Conservation (phyloP, 2,113 vertebrate species). For the Cheirogaleus medius region DNA sequence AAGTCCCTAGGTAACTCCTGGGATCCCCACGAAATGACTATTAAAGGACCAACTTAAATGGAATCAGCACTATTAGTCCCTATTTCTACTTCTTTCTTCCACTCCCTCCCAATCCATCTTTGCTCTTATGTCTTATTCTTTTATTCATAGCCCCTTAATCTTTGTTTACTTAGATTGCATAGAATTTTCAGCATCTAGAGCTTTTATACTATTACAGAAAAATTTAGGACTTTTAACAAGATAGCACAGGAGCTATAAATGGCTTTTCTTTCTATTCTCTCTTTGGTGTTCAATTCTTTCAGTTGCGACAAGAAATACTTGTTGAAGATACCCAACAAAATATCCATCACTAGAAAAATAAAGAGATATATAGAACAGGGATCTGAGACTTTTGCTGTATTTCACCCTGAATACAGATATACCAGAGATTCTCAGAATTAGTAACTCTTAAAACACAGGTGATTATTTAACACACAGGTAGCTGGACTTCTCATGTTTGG, state of each 20-base stretch:
- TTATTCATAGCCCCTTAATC: background rate
- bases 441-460: background rate
- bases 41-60: slow-evolving; percentile 9
- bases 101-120: background rate
- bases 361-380: background rate
- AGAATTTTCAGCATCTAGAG: background rate
- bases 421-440: background rate
- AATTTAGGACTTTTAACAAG: background rate
- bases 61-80: background rate
- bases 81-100: background rate
- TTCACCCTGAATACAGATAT: background rate
- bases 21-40: background rate
- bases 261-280: background rate
- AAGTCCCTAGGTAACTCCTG: slow-evolving; percentile 26
- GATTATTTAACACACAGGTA: background rate
- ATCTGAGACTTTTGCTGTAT: background rate
- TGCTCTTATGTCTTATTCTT: background rate
- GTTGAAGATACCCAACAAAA: background rate
- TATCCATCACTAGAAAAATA: background rate
- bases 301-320: background rate
- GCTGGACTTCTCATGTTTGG: background rate
- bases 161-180: background rate
- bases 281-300: background rate
- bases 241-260: background rate
- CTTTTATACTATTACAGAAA: background rate